Evolutionary conservation across 2,797 vertebrate species (phyloP).

Genomic region (Pelobates cultripes): DNA sequence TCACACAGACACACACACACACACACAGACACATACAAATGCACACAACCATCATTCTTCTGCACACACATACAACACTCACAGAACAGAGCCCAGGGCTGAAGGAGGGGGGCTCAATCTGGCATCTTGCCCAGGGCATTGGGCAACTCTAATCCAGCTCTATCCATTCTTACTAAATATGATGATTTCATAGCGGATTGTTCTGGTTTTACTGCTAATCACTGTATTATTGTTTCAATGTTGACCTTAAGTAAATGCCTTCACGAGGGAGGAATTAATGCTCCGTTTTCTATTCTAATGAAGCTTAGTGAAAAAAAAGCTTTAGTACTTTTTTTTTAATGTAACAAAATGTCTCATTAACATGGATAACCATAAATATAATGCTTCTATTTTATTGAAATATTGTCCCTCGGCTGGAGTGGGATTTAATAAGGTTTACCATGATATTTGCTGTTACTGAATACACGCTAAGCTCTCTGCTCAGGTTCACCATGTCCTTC

Average conservation of each 20-base stretch:
- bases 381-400: neutral
- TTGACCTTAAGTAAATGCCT: neutral
- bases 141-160: no score
- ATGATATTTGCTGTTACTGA: no score
- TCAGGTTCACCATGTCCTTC: no score
- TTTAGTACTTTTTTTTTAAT: neutral
- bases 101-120: no score
- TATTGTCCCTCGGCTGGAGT: no score
- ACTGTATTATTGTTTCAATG: neutral
- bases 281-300: neutral
- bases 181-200: neutral
- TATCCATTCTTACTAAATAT: neutral
- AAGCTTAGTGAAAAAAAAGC: neutral
- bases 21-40: no score
- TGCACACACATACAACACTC: no score
- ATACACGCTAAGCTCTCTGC: no score
- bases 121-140: no score
- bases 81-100: no score
- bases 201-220: neutral
- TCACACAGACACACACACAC: no score
- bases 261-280: neutral
- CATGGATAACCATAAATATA: neutral
- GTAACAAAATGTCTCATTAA: neutral
- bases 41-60: no score
- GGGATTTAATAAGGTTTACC: neutral